Evolutionary conservation across 2,888 invertebrate species (phyloP), one percentile per base, ranked within the genome.

Genomic region (Venusia cambrica): DNA sequence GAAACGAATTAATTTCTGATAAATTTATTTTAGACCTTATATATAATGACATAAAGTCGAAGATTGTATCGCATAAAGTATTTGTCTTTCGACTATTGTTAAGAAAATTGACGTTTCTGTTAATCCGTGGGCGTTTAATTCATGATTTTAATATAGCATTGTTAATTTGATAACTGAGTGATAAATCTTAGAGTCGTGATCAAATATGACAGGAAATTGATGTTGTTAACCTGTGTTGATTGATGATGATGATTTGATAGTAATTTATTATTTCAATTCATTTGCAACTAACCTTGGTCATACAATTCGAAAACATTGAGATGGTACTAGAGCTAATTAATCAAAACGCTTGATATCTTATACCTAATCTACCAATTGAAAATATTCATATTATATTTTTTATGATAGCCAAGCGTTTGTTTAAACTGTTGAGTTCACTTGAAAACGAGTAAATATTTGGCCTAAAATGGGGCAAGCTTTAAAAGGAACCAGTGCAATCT

Each of bases 61-160:
- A 2, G n/a, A 0, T 1, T 2, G 8, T 5, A 3, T 5, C 30
- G 5, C 24, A 18, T n/a, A 13, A 12, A 5, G 15, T 25, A 26
- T 25, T 25, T 44, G 25, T 46, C 27, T 50, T 49, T 37, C 44
- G 38, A 49, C 49, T 46, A 53, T 60, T 54, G 48, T 57, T 48
- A 17, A 36, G 41, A 52, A 54, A 54, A 58, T 62, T 47, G 46
- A 63, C 57, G 64, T 55, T 60, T 63, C 62, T 53, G 57, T 57
- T 54, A 51, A 53, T 46, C 29, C 38, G 53, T 54, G 57, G 67
- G 73, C 62, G 70, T 66, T 62, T 64, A 62, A 68, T 58, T 62
- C 58, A 61, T 66, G 68, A 63, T 70, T 67, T 63, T 62, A 58
- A 18, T 17, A 45, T 48, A 54, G 50, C 51, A 45, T 61, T 58